These are phyloP conservation scores for Athene cunicularia DNA, from an alignment of 2,113 vertebrate species.

Conservation along the genomic window DNA sequence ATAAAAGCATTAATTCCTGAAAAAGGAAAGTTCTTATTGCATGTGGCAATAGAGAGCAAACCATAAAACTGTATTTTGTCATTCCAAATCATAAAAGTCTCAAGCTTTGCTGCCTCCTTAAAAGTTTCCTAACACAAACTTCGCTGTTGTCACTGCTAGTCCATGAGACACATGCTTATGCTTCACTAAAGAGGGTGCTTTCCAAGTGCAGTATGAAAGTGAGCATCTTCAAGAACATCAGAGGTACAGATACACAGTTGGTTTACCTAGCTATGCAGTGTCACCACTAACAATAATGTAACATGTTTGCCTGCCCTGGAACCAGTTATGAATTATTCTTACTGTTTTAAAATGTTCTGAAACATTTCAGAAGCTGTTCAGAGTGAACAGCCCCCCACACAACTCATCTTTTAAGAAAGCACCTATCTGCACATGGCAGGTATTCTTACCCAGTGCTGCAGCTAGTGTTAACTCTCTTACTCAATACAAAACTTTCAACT, in stretches of 20 bases:
- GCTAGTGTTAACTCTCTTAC: not conserved
- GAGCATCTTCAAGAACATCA: not conserved
- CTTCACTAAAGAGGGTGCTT: not conserved
- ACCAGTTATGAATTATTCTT: not conserved
- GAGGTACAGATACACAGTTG: not conserved
- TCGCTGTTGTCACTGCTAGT: not conserved
- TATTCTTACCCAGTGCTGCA: not conserved
- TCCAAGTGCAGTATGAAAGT: not conserved
- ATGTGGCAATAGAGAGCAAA: not conserved
- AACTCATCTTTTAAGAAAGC: not conserved
- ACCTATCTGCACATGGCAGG: not conserved
- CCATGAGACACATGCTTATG: accelerated
- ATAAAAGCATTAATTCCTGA: not conserved
- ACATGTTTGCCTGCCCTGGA: not conserved
- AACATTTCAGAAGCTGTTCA: not conserved
- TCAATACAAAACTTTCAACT: not conserved
- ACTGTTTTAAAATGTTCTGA: not conserved
- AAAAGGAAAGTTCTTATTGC: not conserved
- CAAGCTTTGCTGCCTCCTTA: not conserved
- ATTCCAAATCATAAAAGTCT: not conserved
- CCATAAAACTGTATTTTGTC: not conserved
- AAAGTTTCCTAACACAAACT: not conserved
- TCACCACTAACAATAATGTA: not conserved
- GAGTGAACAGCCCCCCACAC: not conserved
- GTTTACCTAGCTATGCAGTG: not conserved